Evolutionary conservation across 1,140 invertebrate genomes (phyloP).

Genomic region (Drosophila oshimai): DNA sequence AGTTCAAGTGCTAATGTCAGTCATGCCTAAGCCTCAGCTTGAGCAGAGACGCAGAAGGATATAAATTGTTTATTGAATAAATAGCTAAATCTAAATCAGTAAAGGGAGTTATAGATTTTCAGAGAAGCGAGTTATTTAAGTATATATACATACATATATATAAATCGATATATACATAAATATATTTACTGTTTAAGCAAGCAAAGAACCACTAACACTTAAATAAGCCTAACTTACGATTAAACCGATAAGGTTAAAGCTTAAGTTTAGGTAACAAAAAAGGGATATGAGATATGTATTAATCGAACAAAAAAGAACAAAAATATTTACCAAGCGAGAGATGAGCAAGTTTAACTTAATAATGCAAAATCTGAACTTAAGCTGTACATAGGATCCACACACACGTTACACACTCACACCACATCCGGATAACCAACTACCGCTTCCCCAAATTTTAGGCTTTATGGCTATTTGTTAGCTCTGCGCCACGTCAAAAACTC

Average conservation of each 20-base stretch:
- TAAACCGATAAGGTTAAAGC: slow-evolving; percentile 55
- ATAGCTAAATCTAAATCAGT: slow-evolving; percentile 74
- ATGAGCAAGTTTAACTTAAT: slow-evolving; percentile 57
- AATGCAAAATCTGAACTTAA: slow-evolving; percentile 43
- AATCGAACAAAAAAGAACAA: slow-evolving; percentile 53
- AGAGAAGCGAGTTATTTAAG: slow-evolving; percentile 57
- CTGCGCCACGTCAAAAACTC: slow-evolving; percentile 38
- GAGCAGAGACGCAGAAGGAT: slow-evolving; percentile 28
- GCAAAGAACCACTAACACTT: slow-evolving; percentile 79
- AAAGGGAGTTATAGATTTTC: slow-evolving; percentile 64
- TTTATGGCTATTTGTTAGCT: slow-evolving; percentile 15
- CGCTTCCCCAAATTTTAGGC: slow-evolving; percentile 16
- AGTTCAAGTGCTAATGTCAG: slow-evolving; percentile 54
- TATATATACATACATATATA: slow-evolving; percentile 64
- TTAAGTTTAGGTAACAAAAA: slow-evolving; percentile 53
- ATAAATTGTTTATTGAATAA: slow-evolving; percentile 62
- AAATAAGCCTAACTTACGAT: slow-evolving; percentile 75
- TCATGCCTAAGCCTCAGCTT: slow-evolving; percentile 43
- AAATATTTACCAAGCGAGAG: slow-evolving; percentile 61
- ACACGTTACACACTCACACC: slow-evolving; percentile 20
- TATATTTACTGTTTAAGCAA: slow-evolving; percentile 69
- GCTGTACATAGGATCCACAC: slow-evolving; percentile 52
- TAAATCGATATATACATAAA: slow-evolving; percentile 51
- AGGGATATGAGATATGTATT: slow-evolving; percentile 57
- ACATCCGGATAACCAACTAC: slow-evolving; percentile 17